Percentiles rank a stretch among this genome's conserved stretches.
phyloP scores from a whole-genome alignment of 2,888 invertebrate species.

The Strigamia crassipes region DNA sequence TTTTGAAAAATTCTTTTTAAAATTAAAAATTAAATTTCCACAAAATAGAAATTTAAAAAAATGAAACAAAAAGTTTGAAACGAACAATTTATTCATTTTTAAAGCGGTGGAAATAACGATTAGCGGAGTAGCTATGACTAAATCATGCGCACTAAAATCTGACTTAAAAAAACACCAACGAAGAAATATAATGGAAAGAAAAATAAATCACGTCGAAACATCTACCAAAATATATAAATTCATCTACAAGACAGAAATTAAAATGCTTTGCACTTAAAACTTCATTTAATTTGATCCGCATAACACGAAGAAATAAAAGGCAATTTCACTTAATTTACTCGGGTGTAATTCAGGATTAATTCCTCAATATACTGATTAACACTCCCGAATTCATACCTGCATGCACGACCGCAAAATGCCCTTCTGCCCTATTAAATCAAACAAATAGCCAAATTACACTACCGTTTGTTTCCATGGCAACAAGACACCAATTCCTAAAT shows the following conservation, averaged over 20 bases:
- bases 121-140: too few relatives aligned
- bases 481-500: neutral
- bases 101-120: neutral
- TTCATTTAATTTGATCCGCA: slow-evolving; percentile 6
- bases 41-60: neutral
- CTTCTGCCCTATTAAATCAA: slow-evolving; percentile 7
- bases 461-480: neutral
- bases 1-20: neutral
- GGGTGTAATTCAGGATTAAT: slow-evolving; percentile 35
- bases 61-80: neutral
- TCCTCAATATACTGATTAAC: slow-evolving; percentile 34
- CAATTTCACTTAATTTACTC: slow-evolving; percentile 31
- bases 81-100: neutral
- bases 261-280: neutral
- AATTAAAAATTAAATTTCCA: neutral
- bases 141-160: too few relatives aligned
- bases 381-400: neutral
- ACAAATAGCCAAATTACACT: neutral
- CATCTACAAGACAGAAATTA: neutral
- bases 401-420: slow-evolving; percentile 3
- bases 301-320: slow-evolving; percentile 31
- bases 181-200: too few relatives aligned
- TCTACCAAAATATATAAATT: too few relatives aligned
- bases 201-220: too few relatives aligned
- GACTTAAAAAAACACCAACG: too few relatives aligned